Percentiles rank a stretch among this genome's conserved stretches.
These are phyloP conservation scores for Monarcha castaneiventris DNA, from an alignment of 2,113 vertebrate species.

Conservation along the genomic window DNA sequence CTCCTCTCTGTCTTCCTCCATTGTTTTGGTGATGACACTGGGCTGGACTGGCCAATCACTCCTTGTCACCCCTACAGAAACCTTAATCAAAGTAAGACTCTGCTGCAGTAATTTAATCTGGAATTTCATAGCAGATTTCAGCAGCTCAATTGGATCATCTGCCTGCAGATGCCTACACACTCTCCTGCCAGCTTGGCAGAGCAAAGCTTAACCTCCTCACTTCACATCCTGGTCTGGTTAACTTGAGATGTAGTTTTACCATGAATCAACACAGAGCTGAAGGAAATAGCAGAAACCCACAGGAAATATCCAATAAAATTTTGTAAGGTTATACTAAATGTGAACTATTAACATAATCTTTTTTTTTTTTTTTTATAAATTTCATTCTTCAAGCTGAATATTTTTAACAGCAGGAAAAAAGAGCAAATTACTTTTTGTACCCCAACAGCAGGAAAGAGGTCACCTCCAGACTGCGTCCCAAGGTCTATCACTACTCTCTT, in stretches of 20 bases:
- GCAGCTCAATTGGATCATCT: neutral
- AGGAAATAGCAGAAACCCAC: neutral
- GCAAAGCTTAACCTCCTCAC: neutral
- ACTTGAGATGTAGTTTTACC: neutral
- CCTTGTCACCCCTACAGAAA: neutral
- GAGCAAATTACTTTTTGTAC: neutral
- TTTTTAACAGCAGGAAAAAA: neutral
- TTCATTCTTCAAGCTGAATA: neutral
- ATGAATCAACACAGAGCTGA: neutral
- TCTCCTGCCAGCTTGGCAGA: neutral
- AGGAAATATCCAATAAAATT: neutral
- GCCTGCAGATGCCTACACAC: neutral
- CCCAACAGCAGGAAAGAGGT: neutral
- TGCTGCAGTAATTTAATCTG: neutral
- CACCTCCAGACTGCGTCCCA: neutral
- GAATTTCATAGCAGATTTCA: neutral
- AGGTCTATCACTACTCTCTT: neutral
- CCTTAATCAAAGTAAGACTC: neutral
- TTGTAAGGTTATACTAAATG: neutral
- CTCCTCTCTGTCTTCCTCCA: neutral
- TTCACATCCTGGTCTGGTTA: neutral
- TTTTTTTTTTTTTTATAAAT: neutral
- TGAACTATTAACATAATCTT: neutral
- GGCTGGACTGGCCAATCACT: neutral
- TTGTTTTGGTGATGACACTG: neutral